Evolutionary conservation across 1,140 invertebrate species (phyloP).

Genomic region (Riptortus pedestris): DNA sequence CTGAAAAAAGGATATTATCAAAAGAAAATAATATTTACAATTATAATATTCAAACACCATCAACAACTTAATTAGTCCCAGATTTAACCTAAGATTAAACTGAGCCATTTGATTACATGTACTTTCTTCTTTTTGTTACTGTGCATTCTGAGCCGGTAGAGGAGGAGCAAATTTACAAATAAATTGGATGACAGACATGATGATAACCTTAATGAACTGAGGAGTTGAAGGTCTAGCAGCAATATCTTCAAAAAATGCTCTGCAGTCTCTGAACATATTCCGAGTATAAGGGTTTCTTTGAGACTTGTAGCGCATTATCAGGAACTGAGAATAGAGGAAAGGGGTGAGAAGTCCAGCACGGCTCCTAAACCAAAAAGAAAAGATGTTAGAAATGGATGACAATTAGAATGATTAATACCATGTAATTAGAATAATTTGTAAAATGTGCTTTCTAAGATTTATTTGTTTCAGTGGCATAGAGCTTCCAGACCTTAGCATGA

Average conservation of each 20-base stretch:
- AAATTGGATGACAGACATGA: conserved; percentile 29
- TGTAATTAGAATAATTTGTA: conserved; percentile 14
- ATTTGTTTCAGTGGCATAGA: background rate
- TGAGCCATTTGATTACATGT: no score
- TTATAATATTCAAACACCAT: background rate
- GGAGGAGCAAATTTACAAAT: conserved; percentile 29
- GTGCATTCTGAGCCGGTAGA: background rate
- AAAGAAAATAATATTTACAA: no score
- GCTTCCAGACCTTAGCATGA: no score
- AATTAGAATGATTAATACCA: no score
- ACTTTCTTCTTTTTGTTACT: no score
- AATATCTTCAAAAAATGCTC: conserved; percentile 48
- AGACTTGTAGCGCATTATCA: conserved; percentile 77
- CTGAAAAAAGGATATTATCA: no score
- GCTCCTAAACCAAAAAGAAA: conserved; percentile 53
- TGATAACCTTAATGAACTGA: conserved; percentile 40
- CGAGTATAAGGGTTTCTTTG: conserved; percentile 90
- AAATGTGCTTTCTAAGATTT: background rate
- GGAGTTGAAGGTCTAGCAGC: conserved; percentile 52
- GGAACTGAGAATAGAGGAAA: conserved; percentile 90
- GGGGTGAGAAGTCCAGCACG: conserved; percentile 75
- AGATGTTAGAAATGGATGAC: no score
- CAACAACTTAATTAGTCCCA: no score
- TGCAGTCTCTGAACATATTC: conserved; percentile 72
- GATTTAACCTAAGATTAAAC: no score